Percentiles rank a stretch among this genome's conserved stretches.
Conservation (phyloP, 2,888 invertebrate genomes). For the Cancer borealis region DNA sequence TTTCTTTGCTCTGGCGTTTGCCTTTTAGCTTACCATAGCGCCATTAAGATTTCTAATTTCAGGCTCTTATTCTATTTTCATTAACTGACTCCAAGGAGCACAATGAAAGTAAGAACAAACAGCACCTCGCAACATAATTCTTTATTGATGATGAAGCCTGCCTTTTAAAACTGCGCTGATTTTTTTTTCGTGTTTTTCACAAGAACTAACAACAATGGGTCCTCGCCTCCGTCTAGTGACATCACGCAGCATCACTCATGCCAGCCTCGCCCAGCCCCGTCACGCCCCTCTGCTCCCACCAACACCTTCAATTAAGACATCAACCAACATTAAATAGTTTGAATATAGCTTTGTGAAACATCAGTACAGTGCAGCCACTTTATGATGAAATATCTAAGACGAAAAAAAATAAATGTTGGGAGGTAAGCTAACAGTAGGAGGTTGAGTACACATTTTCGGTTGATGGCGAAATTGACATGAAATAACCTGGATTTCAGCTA, state of each 20-base stretch:
- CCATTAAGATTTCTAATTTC: too few species aligned
- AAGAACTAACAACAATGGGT: constrained; percentile 73
- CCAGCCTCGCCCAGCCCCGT: constrained; percentile 47
- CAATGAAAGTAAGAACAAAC: background rate
- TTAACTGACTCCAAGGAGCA: background rate
- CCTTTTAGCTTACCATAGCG: too few species aligned
- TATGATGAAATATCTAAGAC: background rate
- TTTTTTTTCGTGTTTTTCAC: constrained; percentile 73
- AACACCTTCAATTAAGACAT: constrained; percentile 28
- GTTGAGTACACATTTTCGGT: background rate
- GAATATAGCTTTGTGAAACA: background rate
- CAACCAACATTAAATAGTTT: background rate
- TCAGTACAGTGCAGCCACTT: constrained; percentile 29
- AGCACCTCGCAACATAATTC: constrained; percentile 70
- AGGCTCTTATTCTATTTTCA: too few species aligned
- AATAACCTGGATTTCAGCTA: background rate
- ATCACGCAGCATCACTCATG: constrained; percentile 6
- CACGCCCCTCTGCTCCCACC: constrained; percentile 5
- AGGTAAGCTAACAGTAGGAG: background rate
- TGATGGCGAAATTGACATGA: background rate
- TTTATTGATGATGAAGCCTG: constrained; percentile 75
- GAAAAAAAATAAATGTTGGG: background rate
- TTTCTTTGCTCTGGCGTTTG: too few species aligned
- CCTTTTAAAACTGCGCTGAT: constrained; percentile 70
- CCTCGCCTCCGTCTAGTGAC: constrained; percentile 54